These are phyloP conservation scores for Portevinia maculata DNA, from an alignment of 2,888 invertebrate species.

Conservation along the genomic window DNA sequence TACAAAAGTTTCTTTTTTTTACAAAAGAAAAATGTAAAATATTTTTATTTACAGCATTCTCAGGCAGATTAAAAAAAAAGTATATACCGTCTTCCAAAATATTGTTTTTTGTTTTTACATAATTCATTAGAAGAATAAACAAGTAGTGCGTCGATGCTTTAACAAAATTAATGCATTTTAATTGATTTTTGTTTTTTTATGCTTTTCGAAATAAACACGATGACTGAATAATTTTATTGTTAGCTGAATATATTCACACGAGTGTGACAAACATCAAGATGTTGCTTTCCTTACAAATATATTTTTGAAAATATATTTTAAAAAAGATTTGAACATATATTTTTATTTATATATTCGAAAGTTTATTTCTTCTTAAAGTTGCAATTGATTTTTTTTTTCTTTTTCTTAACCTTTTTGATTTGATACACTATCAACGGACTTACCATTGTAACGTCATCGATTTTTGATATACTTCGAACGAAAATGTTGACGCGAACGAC, in stretches of 20 bases:
- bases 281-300: conserved; percentile 47
- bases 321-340: conserved; percentile 7
- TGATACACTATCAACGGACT: conserved; percentile 84
- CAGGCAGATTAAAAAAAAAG: conserved; percentile 58
- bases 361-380: conserved; percentile 21
- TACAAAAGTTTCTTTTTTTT: conserved; percentile 39
- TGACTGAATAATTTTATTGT: conserved; percentile 20
- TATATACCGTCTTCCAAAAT: conserved; percentile 52
- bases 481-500: conserved; percentile 98
- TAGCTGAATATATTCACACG: conserved; percentile 21
- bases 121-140: conserved; percentile 33
- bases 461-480: conserved; percentile 99
- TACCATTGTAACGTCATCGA: conserved; percentile 99
- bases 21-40: conserved; percentile 14
- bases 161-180: conserved; percentile 52
- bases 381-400: conserved; percentile 46
- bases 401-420: conserved; percentile 64
- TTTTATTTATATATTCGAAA: conserved; percentile 19
- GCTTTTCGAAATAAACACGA: conserved; percentile 81
- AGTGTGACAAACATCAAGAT: conserved; percentile 42
- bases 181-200: conserved; percentile 44
- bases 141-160: conserved; percentile 53
- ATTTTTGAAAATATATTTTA: conserved; percentile 16
- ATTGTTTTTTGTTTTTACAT: not conserved
- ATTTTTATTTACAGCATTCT: conserved; percentile 65